phyloP scores from a whole-genome alignment of 2,888 invertebrate species.

The Cyrtodaria siliqua region DNA sequence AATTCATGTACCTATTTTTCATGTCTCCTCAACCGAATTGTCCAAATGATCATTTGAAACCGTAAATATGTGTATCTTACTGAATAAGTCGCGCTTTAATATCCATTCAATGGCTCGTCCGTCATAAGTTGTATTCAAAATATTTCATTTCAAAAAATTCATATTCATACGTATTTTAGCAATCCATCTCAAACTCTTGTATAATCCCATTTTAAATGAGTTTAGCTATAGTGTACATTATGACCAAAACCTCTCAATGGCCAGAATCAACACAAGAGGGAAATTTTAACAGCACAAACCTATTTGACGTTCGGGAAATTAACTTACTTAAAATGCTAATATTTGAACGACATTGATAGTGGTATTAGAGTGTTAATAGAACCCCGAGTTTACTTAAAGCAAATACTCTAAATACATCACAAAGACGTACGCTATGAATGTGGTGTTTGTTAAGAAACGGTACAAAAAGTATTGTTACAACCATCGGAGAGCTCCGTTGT shows the following conservation, averaged over 20 bases:
- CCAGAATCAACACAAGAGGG: constrained; percentile 44
- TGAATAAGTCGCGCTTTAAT: too few species aligned
- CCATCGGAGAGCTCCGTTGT: too few species aligned
- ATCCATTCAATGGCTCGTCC: too few species aligned
- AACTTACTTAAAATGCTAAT: constrained; percentile 61
- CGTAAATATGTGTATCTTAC: too few species aligned
- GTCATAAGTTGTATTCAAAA: background rate
- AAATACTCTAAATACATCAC: background rate
- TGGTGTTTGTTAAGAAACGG: too few species aligned
- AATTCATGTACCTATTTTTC: too few species aligned
- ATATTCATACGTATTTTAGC: constrained; percentile 16
- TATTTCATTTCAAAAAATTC: constrained; percentile 27
- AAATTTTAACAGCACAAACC: constrained; percentile 25
- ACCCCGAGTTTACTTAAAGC: constrained; percentile 2
- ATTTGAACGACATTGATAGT: constrained; percentile 52
- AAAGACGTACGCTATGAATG: too few species aligned
- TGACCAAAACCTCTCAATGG: constrained; percentile 31
- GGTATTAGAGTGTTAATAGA: constrained; percentile 40
- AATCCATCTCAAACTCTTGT: constrained; percentile 1
- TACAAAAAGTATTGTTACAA: too few species aligned
- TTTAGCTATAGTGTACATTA: constrained; percentile 13
- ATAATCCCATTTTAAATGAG: constrained; percentile 30
- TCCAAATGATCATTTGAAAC: too few species aligned
- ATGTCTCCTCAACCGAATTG: too few species aligned
- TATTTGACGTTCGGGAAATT: constrained; percentile 49